Evolutionary conservation across 2,113 vertebrate genomes (phyloP), one percentile per base, ranked within the genome.

Genomic region (Xiphophorus hellerii): DNA sequence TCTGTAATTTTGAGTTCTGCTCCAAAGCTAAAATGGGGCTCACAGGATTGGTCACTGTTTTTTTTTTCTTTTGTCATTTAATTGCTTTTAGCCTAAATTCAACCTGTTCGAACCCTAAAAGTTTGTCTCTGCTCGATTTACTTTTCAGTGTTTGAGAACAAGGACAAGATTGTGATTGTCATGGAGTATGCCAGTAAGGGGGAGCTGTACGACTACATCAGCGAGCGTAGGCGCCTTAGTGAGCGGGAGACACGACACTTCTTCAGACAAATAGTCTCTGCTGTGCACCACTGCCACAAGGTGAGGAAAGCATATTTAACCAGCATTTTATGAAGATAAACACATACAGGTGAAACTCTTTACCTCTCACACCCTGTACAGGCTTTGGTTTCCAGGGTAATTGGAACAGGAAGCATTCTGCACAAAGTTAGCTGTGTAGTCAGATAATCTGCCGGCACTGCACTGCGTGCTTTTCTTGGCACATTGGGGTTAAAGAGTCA

Each of bases 131-230:
- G 51, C 25, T n/a, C 5, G 0, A 58, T 58, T 58, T 58, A 73
- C 72, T 76, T 44, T 25, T n/a, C 93, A 99, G 98, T 99, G 89
- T 99, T 99, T 78, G 97, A 99, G 92, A 99, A 99, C 92, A 98
- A 97, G 89, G 98, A 99, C 91, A 99, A 99, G 93, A 99, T 99
- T 73, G 97, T 99, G 88, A 99, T 99, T 71, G 98, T 99, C 93
- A 99, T 99, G 94, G 94, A 95, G 86, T 95, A 95, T 3, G 98
- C 98, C 74, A 98, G 97, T 86, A 98, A 98, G 92, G 98, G 98
- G 1, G 98, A 99, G 92, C 86, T 99, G 84, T 99, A 99, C 0
- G 98, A 99, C 90, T 99, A 98, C 92, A 98, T 99, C 94, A 99
- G 96, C 2, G 98, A 99, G 93, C 94, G 97, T 66, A 92, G 96